A percentile compares a stretch with the other conserved stretches of the same genome.
phyloP scores from a whole-genome alignment of 1,140 invertebrate species.

The Grapholita molesta region DNA sequence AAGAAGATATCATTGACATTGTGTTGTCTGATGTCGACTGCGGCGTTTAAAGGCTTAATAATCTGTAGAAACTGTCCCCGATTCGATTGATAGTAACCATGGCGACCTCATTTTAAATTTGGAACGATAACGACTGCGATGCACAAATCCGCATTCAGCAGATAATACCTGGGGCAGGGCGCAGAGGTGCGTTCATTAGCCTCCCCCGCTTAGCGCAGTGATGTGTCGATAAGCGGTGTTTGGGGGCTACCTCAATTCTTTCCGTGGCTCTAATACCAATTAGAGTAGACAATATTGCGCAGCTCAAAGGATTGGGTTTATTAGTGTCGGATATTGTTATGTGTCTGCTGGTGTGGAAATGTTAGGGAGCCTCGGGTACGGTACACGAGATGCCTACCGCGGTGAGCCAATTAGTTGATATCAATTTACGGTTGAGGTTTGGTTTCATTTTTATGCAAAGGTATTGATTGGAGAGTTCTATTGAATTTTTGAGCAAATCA shows the following conservation, averaged over 20 bases:
- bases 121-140: neutral
- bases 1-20: too few species aligned
- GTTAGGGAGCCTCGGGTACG: conserved; percentile 19
- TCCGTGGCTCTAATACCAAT: conserved; percentile 68
- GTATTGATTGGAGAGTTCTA: neutral
- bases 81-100: neutral
- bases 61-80: neutral
- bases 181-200: conserved; percentile 55
- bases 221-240: conserved; percentile 68
- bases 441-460: neutral
- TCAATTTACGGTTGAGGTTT: conserved; percentile 8
- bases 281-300: conserved; percentile 65
- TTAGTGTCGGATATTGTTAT: conserved; percentile 74
- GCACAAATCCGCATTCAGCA: conserved; percentile 21
- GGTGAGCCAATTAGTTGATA: conserved; percentile 1
- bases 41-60: too few species aligned
- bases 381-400: conserved; percentile 19
- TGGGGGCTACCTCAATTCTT: conserved; percentile 68
- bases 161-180: conserved; percentile 50
- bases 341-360: conserved; percentile 42
- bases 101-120: conserved; percentile 5
- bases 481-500: neutral
- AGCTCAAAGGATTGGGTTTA: conserved; percentile 68
- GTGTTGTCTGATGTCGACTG: too few species aligned
- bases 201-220: conserved; percentile 51